phyloP scores from a whole-genome alignment of 2,113 vertebrate species.

The Orycteropus afer region DNA sequence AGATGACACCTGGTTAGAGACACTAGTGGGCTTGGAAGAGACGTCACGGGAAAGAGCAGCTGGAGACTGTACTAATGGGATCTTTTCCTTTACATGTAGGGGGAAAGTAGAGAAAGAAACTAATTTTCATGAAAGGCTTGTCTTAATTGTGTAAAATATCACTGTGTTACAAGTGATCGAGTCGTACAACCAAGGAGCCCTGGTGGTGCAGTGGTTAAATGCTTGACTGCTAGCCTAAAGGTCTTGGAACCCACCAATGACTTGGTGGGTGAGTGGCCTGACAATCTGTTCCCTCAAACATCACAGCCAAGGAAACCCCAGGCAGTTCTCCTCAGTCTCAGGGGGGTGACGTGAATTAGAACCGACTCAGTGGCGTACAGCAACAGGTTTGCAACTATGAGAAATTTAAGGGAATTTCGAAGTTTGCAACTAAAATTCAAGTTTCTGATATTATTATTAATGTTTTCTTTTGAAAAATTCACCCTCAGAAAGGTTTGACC shows the following conservation, averaged over 20 bases:
- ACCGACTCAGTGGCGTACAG: neutral
- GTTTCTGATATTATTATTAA: neutral
- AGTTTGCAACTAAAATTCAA: neutral
- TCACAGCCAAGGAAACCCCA: neutral
- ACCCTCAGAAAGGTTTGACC: neutral
- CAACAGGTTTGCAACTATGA: neutral
- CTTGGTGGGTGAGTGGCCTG: neutral
- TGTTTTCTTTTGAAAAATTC: neutral
- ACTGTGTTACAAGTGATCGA: neutral
- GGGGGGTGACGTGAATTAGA: neutral
- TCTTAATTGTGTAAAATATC: neutral
- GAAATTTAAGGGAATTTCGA: neutral
- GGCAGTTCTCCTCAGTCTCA: neutral
- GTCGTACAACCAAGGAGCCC: neutral
- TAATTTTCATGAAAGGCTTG: neutral
- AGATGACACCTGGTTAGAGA: conserved; percentile 69
- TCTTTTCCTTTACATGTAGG: neutral
- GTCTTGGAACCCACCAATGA: neutral
- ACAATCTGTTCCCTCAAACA: neutral
- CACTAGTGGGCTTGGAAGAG: conserved; percentile 70
- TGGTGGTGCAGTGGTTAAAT: neutral
- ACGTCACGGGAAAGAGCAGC: conserved; percentile 77
- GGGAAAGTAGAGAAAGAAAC: neutral
- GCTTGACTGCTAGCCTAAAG: neutral
- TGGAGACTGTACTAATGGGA: conserved; percentile 53